These are phyloP conservation scores for Cataglyphis hispanica DNA, from an alignment of 1,140 invertebrate species.

Conservation along the genomic window DNA sequence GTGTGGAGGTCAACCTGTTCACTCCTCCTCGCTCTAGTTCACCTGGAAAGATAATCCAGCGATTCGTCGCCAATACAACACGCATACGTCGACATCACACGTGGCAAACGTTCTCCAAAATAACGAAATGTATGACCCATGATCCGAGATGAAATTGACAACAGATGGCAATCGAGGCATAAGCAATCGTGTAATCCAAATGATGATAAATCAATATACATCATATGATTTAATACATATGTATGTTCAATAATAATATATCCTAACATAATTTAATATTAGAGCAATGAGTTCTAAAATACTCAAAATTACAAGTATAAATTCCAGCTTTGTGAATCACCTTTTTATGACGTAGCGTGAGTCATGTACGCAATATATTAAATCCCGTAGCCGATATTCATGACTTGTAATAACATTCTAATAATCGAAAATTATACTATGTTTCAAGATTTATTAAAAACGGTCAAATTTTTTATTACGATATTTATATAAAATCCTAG, in stretches of 20 bases:
- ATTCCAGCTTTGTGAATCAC: neutral
- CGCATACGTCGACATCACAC: neutral
- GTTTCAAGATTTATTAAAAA: no score
- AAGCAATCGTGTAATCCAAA: neutral
- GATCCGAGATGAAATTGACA: neutral
- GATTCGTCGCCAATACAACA: slow-evolving; percentile 55
- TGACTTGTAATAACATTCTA: no score
- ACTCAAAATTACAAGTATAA: neutral
- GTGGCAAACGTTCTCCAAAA: slow-evolving; percentile 65
- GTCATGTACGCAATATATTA: neutral
- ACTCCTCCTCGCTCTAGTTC: slow-evolving; percentile 68
- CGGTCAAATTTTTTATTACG: neutral
- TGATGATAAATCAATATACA: neutral
- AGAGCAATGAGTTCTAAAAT: neutral
- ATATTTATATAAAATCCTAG: neutral
- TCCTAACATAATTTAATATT: neutral
- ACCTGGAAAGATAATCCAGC: slow-evolving; percentile 73
- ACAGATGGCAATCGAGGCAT: neutral
- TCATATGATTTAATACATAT: neutral
- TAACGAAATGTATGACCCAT: slow-evolving; percentile 45
- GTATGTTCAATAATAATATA: neutral
- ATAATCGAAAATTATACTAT: no score
- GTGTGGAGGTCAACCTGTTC: slow-evolving; percentile 36
- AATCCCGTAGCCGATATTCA: neutral
- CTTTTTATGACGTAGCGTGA: neutral